phyloP scores from a whole-genome alignment of 2,888 invertebrate species.

The Parnassius mnemosyne region DNA sequence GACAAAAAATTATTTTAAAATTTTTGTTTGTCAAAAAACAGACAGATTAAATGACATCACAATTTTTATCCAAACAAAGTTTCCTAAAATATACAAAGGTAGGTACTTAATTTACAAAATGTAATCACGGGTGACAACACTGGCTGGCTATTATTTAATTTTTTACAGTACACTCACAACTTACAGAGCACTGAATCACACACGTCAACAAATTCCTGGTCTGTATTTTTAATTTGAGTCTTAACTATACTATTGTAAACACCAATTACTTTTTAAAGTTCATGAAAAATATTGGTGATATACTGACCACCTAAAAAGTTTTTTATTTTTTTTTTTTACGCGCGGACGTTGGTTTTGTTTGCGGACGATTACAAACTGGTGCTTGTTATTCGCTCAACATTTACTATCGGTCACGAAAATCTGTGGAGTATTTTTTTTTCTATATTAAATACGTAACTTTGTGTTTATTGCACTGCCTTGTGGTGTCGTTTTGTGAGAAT shows the following conservation, averaged over 20 bases:
- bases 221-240: background rate
- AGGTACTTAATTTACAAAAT: background rate
- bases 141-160: background rate
- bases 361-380: constrained; percentile 58
- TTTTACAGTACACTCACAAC: background rate
- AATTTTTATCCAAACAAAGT: too few species aligned
- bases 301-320: background rate
- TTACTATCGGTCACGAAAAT: constrained; percentile 28
- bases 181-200: constrained; percentile 5
- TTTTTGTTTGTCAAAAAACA: too few species aligned
- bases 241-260: background rate
- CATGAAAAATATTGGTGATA: background rate
- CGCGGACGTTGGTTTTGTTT: constrained; percentile 52
- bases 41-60: too few species aligned
- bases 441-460: too few species aligned
- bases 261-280: background rate
- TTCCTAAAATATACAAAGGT: too few species aligned
- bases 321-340: constrained; percentile 24
- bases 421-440: constrained; percentile 27
- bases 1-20: too few species aligned
- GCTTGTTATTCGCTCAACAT: constrained; percentile 48
- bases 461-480: too few species aligned
- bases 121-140: constrained; percentile 18
- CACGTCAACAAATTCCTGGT: background rate
- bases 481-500: too few species aligned